Evolutionary conservation across 1,140 invertebrate species (phyloP).

Genomic region (Ceratina australensis): DNA sequence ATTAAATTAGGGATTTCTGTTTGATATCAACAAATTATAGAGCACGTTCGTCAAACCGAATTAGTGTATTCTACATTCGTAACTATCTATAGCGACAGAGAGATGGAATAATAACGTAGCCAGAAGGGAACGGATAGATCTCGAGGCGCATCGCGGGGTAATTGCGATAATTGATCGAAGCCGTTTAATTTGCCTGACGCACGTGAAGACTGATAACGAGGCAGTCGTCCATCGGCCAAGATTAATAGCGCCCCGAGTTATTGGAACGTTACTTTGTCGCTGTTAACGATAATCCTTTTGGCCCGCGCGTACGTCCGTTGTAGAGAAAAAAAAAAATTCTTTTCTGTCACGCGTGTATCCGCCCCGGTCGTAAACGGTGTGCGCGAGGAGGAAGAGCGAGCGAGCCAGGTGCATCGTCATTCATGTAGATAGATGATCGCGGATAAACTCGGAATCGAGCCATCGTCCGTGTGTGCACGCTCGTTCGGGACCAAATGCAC

Average conservation of each 20-base stretch:
- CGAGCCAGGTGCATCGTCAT: conserved; percentile 61
- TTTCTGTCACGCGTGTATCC: conserved; percentile 35
- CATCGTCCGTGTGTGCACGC: background rate
- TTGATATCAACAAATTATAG: too few relatives aligned
- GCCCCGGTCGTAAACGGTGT: conserved; percentile 27
- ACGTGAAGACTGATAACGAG: conserved; percentile 21
- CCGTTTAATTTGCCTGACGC: conserved; percentile 1
- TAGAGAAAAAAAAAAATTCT: background rate
- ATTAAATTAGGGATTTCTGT: too few relatives aligned
- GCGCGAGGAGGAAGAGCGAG: background rate
- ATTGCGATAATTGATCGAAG: conserved; percentile 24
- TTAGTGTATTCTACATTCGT: too few relatives aligned
- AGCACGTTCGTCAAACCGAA: too few relatives aligned
- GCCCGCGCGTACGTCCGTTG: background rate
- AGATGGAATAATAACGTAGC: background rate
- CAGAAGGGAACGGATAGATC: accelerated
- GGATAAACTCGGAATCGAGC: conserved; percentile 48
- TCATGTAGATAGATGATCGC: conserved; percentile 63
- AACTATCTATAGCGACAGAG: too few relatives aligned
- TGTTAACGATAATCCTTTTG: conserved; percentile 42
- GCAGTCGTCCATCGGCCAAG: conserved; percentile 15
- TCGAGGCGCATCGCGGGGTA: background rate
- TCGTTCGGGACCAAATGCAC: conserved; percentile 11
- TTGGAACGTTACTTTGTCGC: conserved; percentile 34
- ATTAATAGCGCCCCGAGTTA: conserved; percentile 25